Percentiles rank a stretch among this genome's conserved stretches.
Evolutionary conservation across 2,113 vertebrate genomes (phyloP).

Genomic region (Syngnathus floridae): DNA sequence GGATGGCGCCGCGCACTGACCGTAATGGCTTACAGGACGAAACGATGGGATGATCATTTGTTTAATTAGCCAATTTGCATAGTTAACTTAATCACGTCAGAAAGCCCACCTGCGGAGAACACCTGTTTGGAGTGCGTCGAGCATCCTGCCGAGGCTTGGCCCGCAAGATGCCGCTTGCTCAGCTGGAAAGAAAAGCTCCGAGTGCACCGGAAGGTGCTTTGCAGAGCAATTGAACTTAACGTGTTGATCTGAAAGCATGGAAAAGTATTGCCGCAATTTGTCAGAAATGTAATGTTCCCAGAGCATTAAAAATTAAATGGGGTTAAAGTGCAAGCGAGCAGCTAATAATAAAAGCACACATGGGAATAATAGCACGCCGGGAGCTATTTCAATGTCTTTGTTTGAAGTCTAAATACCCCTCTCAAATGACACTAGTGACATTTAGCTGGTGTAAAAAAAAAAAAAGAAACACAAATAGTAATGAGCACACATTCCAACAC

Average conservation of each 20-base stretch:
- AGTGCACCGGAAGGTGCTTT: background rate
- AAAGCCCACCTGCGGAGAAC: slow-evolving; percentile 50
- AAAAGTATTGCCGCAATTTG: background rate
- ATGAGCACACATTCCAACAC: background rate
- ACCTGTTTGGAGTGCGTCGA: slow-evolving; percentile 36
- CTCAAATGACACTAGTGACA: slow-evolving; percentile 19
- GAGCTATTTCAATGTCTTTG: slow-evolving; percentile 14
- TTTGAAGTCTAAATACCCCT: slow-evolving; percentile 14
- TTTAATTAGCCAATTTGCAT: slow-evolving; percentile 55
- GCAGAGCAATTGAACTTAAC: background rate
- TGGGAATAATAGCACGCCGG: background rate
- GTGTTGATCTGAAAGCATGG: no score
- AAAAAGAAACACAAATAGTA: background rate
- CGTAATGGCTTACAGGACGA: slow-evolving; percentile 32
- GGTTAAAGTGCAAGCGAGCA: background rate
- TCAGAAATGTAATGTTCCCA: background rate
- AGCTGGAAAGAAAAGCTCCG: slow-evolving; percentile 8
- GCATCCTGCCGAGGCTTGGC: slow-evolving; percentile 7
- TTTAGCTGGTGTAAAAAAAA: slow-evolving; percentile 30
- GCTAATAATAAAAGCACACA: background rate
- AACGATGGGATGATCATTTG: slow-evolving; percentile 57
- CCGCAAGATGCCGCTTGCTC: slow-evolving; percentile 1
- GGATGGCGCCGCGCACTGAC: slow-evolving; percentile 44
- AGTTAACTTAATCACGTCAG: slow-evolving; percentile 45
- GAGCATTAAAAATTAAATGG: background rate